Conservation (phyloP, 92 coral and sea anemone species). For the Porites rus region DNA sequence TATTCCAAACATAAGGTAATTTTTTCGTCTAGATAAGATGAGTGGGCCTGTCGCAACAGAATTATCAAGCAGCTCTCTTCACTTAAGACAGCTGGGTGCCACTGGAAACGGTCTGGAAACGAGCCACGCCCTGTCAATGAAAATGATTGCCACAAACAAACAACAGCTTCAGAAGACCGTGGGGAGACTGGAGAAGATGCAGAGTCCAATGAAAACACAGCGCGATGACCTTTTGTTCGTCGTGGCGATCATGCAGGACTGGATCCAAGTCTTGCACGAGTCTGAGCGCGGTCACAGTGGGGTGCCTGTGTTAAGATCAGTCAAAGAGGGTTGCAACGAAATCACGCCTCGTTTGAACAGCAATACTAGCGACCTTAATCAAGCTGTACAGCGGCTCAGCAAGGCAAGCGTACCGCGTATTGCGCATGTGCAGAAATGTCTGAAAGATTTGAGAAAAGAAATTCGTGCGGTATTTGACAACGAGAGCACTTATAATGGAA, state of each 20-base stretch:
- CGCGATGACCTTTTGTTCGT: constrained; percentile 78
- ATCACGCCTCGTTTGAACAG: constrained; percentile 81
- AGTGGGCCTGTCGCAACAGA: constrained; percentile 68
- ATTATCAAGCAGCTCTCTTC: constrained; percentile 59
- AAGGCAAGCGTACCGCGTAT: constrained; percentile 88
- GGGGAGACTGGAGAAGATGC: constrained; percentile 77
- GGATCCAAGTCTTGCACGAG: constrained; percentile 80
- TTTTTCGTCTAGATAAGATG: not conserved
- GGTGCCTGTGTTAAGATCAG: constrained; percentile 88
- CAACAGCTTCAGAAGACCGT: constrained; percentile 73
- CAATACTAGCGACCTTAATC: constrained; percentile 80
- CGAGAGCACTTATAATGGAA: constrained; percentile 88
- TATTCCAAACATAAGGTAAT: too few relatives aligned
- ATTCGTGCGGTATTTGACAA: constrained; percentile 78
- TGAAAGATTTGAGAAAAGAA: constrained; percentile 75
- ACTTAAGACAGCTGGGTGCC: constrained; percentile 49
- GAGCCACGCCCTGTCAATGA: constrained; percentile 79
- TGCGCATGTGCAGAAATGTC: constrained; percentile 78
- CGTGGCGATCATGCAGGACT: constrained; percentile 72
- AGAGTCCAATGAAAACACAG: constrained; percentile 75
- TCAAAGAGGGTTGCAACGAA: constrained; percentile 82
- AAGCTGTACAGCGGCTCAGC: constrained; percentile 75
- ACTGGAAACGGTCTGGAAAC: constrained; percentile 87
- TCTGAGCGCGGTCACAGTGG: constrained; percentile 87
- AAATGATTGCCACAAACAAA: constrained; percentile 73